phyloP scores from a whole-genome alignment of 1,140 invertebrate species.

The Drosophila mojavensis region DNA sequence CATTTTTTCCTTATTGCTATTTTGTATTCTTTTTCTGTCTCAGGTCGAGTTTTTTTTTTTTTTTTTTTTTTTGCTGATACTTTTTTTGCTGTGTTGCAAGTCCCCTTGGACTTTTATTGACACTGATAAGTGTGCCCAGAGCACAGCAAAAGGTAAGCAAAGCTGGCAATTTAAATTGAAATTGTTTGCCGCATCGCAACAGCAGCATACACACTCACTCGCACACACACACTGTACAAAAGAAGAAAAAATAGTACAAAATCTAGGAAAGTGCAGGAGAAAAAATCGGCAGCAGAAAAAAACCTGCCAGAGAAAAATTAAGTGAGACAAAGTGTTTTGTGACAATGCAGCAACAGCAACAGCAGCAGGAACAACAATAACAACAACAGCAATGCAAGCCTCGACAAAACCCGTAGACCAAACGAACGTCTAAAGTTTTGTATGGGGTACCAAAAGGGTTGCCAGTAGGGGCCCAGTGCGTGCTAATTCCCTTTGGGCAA shows the following conservation, averaged over 20 bases:
- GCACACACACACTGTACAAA: background rate
- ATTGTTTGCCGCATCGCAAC: slow-evolving; percentile 77
- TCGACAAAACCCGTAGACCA: background rate
- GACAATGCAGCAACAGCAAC: slow-evolving; percentile 57
- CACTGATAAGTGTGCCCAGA: slow-evolving; percentile 80
- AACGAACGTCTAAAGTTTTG: slow-evolving; percentile 15
- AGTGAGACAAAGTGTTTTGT: slow-evolving; percentile 81
- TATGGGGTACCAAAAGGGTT: background rate
- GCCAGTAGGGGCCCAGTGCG: slow-evolving; percentile 46
- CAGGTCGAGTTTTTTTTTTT: slow-evolving; percentile 27
- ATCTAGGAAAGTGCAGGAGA: slow-evolving; percentile 12
- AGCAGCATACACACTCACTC: slow-evolving; percentile 49
- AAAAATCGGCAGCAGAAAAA: slow-evolving; percentile 36
- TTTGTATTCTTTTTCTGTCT: slow-evolving; percentile 37
- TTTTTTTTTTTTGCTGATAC: no score
- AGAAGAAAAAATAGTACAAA: slow-evolving; percentile 30
- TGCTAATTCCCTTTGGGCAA: slow-evolving; percentile 77
- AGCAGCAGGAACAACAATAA: slow-evolving; percentile 13
- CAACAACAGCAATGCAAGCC: slow-evolving; percentile 33
- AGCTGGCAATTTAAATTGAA: slow-evolving; percentile 80
- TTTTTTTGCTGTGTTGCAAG: slow-evolving; percentile 43
- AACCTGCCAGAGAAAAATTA: slow-evolving; percentile 69
- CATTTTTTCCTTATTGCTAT: background rate
- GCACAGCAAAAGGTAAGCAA: slow-evolving; percentile 76
- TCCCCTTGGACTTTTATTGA: slow-evolving; percentile 77